These are phyloP conservation scores for Coccyzus lansbergi DNA, from an alignment of 2,797 vertebrate genomes.

Conservation along the genomic window DNA sequence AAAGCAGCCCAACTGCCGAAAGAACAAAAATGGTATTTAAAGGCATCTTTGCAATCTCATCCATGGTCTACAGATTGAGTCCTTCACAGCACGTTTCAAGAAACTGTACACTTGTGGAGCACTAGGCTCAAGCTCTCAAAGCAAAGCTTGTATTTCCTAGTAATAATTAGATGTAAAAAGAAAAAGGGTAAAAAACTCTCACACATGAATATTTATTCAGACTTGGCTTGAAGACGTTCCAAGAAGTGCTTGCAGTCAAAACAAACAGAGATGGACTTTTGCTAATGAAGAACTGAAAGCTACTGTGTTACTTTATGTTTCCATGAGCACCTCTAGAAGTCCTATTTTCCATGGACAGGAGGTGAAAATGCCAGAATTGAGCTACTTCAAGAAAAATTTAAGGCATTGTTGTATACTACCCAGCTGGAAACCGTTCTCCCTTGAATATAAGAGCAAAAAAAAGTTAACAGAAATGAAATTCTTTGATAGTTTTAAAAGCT, in stretches of 20 bases:
- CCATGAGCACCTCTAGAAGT: background rate
- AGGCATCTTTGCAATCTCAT: background rate
- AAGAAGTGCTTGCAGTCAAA: background rate
- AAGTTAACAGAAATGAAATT: background rate
- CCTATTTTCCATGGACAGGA: background rate
- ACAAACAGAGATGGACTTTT: background rate
- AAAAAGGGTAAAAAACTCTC: too few relatives aligned
- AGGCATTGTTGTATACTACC: background rate
- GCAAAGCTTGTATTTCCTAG: background rate
- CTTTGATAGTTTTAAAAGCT: background rate
- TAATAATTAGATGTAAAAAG: background rate
- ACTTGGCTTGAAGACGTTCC: background rate
- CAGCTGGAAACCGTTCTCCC: background rate
- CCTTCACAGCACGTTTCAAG: background rate
- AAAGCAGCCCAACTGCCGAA: background rate
- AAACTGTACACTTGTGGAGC: background rate
- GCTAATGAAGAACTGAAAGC: background rate
- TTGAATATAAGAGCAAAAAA: background rate
- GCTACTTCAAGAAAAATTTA: background rate
- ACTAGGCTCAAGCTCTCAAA: background rate
- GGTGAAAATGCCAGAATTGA: background rate
- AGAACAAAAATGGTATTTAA: background rate
- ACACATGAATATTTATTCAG: background rate
- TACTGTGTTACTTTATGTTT: background rate
- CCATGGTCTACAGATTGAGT: accelerated